Conservation (phyloP, 2,888 invertebrate species). For the Cosmorhoe ocellata region DNA sequence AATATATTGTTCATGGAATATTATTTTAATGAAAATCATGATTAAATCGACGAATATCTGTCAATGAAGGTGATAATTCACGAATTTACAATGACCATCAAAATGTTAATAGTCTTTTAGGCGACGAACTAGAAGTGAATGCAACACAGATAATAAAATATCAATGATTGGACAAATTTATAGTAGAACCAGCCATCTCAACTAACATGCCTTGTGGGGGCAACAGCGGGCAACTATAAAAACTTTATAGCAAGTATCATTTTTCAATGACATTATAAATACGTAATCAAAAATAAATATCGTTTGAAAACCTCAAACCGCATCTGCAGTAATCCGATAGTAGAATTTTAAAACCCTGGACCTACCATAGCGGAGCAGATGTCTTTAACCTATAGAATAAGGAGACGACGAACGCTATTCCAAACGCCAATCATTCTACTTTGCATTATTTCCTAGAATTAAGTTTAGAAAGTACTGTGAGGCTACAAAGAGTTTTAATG, state of each 20-base stretch:
- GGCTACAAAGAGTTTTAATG: too few relatives aligned
- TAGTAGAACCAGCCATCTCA: slow-evolving; percentile 19
- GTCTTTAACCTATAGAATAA: too few relatives aligned
- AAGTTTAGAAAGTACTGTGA: too few relatives aligned
- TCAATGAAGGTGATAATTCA: slow-evolving; percentile 17
- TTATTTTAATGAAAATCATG: slow-evolving; percentile 24
- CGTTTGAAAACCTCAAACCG: slow-evolving; percentile 42
- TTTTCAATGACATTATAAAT: slow-evolving; percentile 53
- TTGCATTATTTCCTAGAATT: too few relatives aligned
- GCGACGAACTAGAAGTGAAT: slow-evolving; percentile 23
- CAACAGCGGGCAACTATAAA: slow-evolving; percentile 19
- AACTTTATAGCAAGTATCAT: slow-evolving; percentile 39
- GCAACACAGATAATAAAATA: slow-evolving; percentile 29
- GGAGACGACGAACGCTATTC: too few relatives aligned
- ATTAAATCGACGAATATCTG: slow-evolving; percentile 19
- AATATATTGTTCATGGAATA: slow-evolving; percentile 9
- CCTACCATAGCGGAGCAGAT: background rate
- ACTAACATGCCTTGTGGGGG: slow-evolving; percentile 13
- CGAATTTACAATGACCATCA: slow-evolving; percentile 24
- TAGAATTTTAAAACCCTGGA: slow-evolving; percentile 17
- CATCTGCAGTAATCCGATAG: slow-evolving; percentile 47
- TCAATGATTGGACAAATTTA: slow-evolving; percentile 24
- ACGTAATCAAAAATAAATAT: slow-evolving; percentile 57
- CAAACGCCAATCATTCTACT: too few relatives aligned
- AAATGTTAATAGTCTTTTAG: slow-evolving; percentile 17